Percentiles rank a stretch among this genome's conserved stretches.
Evolutionary conservation across 2,797 vertebrate genomes (phyloP).

Genomic region (Characodon lateralis): DNA sequence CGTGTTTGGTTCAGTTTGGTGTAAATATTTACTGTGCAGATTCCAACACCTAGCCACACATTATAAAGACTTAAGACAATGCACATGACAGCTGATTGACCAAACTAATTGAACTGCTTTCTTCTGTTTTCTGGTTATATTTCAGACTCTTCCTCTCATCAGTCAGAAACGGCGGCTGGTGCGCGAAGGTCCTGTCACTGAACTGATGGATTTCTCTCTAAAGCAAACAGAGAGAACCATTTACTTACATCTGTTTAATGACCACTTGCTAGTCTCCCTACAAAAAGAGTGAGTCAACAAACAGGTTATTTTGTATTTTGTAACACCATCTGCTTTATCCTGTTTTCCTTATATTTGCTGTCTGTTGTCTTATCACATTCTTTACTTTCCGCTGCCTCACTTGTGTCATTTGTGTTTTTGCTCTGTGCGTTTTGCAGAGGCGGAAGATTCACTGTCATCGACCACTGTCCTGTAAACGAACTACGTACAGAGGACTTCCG

Average conservation of each 20-base stretch:
- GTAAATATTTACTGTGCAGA: background rate
- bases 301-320: background rate
- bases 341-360: slow-evolving; percentile 17
- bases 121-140: slow-evolving; percentile 7
- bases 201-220: slow-evolving; percentile 82
- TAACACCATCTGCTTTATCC: slow-evolving; percentile 19
- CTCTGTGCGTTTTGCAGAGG: slow-evolving; percentile 68
- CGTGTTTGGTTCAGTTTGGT: background rate
- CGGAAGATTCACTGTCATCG: slow-evolving; percentile 90
- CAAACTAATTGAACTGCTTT: background rate
- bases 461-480: slow-evolving; percentile 87
- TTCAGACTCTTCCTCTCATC: slow-evolving; percentile 93
- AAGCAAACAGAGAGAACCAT: slow-evolving; percentile 87
- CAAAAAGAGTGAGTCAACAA: slow-evolving; percentile 90
- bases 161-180: slow-evolving; percentile 93
- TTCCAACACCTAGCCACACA: background rate
- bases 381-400: slow-evolving; percentile 10
- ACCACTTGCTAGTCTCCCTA: slow-evolving; percentile 91
- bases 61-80: no score
- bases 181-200: slow-evolving; percentile 84
- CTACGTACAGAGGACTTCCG: slow-evolving; percentile 90
- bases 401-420: slow-evolving; percentile 1
- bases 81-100: background rate
- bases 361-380: slow-evolving; percentile 15
- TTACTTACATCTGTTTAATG: slow-evolving; percentile 96